These are phyloP conservation scores for Halcyon senegalensis DNA, from an alignment of 2,113 vertebrate genomes.

Conservation along the genomic window DNA sequence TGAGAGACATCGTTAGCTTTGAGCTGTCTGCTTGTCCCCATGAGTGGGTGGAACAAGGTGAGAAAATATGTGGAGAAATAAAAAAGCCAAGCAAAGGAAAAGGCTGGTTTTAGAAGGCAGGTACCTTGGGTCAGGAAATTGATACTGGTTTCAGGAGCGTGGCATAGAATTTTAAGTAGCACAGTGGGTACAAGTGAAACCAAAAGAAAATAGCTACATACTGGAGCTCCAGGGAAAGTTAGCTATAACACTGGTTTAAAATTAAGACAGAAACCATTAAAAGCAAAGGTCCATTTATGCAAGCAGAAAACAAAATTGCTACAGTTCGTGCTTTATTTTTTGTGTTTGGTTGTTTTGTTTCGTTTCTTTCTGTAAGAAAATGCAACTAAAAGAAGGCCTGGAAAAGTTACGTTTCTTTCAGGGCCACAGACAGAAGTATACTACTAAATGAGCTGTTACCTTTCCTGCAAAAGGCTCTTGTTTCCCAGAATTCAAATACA, in stretches of 20 bases:
- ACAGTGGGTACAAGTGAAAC: not conserved
- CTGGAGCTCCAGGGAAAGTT: not conserved
- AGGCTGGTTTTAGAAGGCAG: not conserved
- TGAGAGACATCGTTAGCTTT: not conserved
- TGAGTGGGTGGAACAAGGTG: constrained; percentile 37
- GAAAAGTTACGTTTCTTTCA: not conserved
- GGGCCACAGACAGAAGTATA: not conserved
- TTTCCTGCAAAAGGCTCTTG: not conserved
- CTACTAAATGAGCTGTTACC: not conserved
- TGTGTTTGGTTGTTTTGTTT: not conserved
- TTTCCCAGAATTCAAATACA: not conserved
- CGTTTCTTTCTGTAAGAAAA: not conserved
- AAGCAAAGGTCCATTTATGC: not conserved
- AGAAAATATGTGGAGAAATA: constrained; percentile 49
- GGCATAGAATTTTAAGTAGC: not conserved
- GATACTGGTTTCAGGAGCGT: not conserved
- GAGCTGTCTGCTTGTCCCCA: constrained; percentile 9
- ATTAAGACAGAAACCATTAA: not conserved
- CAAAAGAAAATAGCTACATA: not conserved
- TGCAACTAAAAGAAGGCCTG: not conserved
- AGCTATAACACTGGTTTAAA: not conserved
- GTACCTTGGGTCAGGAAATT: constrained; percentile 3
- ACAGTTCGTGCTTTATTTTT: not conserved
- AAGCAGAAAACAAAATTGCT: not conserved
- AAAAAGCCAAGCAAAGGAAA: constrained; percentile 12